Evolutionary conservation across 1,140 invertebrate species (phyloP).

Genomic region (Oncopodura yosiiana): DNA sequence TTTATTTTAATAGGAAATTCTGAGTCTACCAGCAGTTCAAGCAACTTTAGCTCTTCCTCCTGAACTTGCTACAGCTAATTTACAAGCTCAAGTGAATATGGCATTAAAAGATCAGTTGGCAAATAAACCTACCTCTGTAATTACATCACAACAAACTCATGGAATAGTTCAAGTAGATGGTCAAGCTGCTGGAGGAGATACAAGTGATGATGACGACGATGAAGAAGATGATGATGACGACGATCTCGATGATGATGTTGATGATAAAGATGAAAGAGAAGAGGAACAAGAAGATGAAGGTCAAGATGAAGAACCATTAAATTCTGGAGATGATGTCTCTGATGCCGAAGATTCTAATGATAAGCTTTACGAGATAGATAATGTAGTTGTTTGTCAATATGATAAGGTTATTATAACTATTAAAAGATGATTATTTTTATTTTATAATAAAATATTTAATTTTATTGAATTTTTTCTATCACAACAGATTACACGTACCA

Average conservation of each 20-base stretch:
- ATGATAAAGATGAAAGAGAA: slow-evolving; percentile 48
- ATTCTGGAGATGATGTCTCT: slow-evolving; percentile 92
- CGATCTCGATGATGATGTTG: slow-evolving; percentile 64
- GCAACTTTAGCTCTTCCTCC: slow-evolving; percentile 72
- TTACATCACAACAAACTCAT: slow-evolving; percentile 20
- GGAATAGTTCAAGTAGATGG: slow-evolving; percentile 54
- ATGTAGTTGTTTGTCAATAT: slow-evolving; percentile 98
- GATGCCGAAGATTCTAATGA: slow-evolving; percentile 84
- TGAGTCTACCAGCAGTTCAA: slow-evolving; percentile 72
- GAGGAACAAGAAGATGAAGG: slow-evolving; percentile 63
- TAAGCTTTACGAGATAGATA: slow-evolving; percentile 87
- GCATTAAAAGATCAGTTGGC: slow-evolving; percentile 48
- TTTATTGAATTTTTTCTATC: slow-evolving; percentile 33
- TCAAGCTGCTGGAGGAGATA: slow-evolving; percentile 61
- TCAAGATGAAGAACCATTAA: slow-evolving; percentile 71
- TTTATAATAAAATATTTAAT: background rate
- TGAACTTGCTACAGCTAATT: slow-evolving; percentile 60
- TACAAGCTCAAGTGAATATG: slow-evolving; percentile 77
- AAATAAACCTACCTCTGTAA: slow-evolving; percentile 24
- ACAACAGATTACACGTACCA: slow-evolving; percentile 81
- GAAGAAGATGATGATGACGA: slow-evolving; percentile 65
- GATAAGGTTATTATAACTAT: slow-evolving; percentile 64
- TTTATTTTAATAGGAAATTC: slow-evolving; percentile 39
- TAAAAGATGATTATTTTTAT: background rate
- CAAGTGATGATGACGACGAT: slow-evolving; percentile 56